Base-by-base conservation (phyloP, 2,113 vertebrate genomes). In the Plecturocebus donacophilus region DNA sequence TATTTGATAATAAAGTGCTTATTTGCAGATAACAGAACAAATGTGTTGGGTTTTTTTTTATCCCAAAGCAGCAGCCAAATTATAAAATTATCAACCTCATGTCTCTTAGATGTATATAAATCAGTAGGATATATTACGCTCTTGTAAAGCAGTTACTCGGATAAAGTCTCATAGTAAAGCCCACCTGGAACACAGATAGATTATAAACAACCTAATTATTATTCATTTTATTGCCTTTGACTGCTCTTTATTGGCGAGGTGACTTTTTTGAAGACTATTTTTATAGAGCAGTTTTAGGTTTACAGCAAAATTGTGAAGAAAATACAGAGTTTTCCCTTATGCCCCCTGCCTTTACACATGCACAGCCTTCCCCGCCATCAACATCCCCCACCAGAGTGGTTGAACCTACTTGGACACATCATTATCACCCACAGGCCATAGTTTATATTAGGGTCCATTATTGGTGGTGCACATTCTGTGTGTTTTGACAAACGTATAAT, bases 1-100 rank as follows among this genome's bases (percentile, higher is more conserved):
- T 82, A 35, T 97, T 96, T 97, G 97, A 94, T 97, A 97, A 98
- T 97, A 97, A 98, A 98, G 38, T 95, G 56, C 61, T 97, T 89
- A 83, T 95, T 96, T 97, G 73, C 45, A 94, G 54, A 93, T 87
- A 87, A 82, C 27, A 95, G 82, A 92, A 94, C 10, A 71, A 83
- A 83, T 73, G 83, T 87, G 86, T 80, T 79, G 45, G 35, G 35
- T 0, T 32, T 68, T 19, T 82, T 92, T 91, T 95, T 30, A 90
- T 84, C 21, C 25, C 70, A 68, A 66, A 80, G 45, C 16, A 96
- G 47, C 27, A 47, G 56, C 47, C 93, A 86, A 95, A 71, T 77
- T 61, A 9, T 81, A 61, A 83, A 49, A 42, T 76, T 76, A 30
- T 52, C n/a, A 77, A 32, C 45, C 23, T 88, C 70, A 23, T 71